These are phyloP conservation scores for Rhynchonycteris naso DNA, from an alignment of 2,797 vertebrate genomes.

Conservation along the genomic window DNA sequence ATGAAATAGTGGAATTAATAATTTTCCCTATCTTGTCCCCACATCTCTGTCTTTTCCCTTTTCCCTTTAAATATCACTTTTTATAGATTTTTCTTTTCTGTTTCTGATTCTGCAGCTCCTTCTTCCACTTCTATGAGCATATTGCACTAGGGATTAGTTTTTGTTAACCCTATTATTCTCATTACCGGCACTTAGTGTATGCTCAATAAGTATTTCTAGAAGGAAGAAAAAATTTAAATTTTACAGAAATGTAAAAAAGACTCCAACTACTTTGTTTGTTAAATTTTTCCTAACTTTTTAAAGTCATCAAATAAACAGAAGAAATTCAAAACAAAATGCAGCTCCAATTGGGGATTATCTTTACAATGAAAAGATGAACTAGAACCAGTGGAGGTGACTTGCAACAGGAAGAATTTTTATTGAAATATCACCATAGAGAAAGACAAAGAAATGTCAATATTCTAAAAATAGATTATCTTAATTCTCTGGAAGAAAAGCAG, in stretches of 20 bases:
- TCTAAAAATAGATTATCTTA: slow-evolving; percentile 31
- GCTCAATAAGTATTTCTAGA: neutral
- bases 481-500: slow-evolving; percentile 38
- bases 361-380: slow-evolving; percentile 50
- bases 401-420: slow-evolving; percentile 77
- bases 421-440: slow-evolving; percentile 68
- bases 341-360: neutral
- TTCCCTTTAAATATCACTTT: neutral
- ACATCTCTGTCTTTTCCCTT: neutral
- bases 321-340: slow-evolving; percentile 2
- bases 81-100: neutral
- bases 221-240: neutral
- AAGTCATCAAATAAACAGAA: neutral
- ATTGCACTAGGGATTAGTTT: neutral
- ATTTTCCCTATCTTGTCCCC: neutral
- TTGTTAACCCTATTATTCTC: slow-evolving; percentile 21
- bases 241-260: neutral
- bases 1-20: neutral
- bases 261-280: neutral
- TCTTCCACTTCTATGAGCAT: neutral
- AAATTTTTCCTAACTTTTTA: slow-evolving; percentile 16
- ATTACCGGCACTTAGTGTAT: neutral
- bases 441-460: slow-evolving; percentile 46
- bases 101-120: neutral
- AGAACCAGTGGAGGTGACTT: slow-evolving; percentile 44